Evolutionary conservation across 2,888 invertebrate genomes (phyloP).

Genomic region (Philhelius pedissequus): DNA sequence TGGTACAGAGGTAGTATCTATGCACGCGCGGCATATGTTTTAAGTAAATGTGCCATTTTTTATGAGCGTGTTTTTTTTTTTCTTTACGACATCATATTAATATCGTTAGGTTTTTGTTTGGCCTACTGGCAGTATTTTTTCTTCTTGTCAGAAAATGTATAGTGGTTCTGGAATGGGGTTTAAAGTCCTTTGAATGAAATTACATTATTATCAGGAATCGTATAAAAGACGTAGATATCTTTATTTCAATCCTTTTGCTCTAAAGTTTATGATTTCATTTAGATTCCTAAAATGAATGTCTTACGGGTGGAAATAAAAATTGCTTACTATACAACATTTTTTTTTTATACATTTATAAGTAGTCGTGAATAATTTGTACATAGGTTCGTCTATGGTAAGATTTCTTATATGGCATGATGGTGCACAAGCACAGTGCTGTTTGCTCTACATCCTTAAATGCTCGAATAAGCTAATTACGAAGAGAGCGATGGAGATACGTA

Average conservation of each 20-base stretch:
- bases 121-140: constrained; percentile 52
- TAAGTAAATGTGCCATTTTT: constrained; percentile 67
- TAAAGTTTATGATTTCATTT: constrained; percentile 68
- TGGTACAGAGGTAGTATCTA: neutral
- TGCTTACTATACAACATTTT: neutral
- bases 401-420: too few species aligned
- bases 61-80: constrained; percentile 57
- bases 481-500: too few species aligned
- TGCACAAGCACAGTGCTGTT: too few species aligned
- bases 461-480: too few species aligned
- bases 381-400: too few species aligned
- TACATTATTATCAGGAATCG: constrained; percentile 61
- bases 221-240: constrained; percentile 48
- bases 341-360: neutral
- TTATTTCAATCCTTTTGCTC: constrained; percentile 68
- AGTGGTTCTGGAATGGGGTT: neutral
- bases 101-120: constrained; percentile 63
- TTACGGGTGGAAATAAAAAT: neutral
- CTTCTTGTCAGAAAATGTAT: neutral
- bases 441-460: too few species aligned
- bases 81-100: constrained; percentile 67
- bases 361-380: neutral
- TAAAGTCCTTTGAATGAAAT: constrained; percentile 47
- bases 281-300: constrained; percentile 53
- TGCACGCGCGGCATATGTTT: constrained; percentile 67